phyloP scores from a whole-genome alignment of 2,797 vertebrate genomes.

The Scolopax rusticola region DNA sequence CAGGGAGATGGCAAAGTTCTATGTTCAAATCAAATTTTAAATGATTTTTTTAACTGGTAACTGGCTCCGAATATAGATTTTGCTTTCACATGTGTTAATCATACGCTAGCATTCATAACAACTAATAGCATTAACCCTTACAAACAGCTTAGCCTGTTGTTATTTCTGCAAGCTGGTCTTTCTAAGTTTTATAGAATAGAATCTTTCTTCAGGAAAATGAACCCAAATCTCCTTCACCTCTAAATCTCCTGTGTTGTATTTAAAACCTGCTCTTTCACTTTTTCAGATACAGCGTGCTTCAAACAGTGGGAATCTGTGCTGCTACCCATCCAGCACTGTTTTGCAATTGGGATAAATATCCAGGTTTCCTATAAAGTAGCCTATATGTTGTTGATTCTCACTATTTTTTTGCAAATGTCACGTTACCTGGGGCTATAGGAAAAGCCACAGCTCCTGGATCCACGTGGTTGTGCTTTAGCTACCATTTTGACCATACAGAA shows the following conservation, averaged over 20 bases:
- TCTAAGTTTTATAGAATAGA: not conserved
- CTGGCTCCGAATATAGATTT: not conserved
- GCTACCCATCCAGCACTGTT: not conserved
- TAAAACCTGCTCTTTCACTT: not conserved
- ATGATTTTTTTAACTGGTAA: not conserved
- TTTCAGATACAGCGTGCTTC: not conserved
- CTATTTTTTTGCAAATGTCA: not conserved
- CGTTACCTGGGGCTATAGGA: fast-evolving
- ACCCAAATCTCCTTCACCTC: not conserved
- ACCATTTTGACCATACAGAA: not conserved
- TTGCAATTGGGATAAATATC: not conserved
- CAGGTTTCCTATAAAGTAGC: not conserved
- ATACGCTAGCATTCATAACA: not conserved
- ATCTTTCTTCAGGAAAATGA: not conserved
- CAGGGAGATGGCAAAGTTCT: not conserved
- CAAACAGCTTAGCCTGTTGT: not conserved
- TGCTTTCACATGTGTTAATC: not conserved
- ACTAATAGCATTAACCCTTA: not conserved
- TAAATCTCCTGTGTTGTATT: not conserved
- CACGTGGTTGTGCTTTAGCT: not conserved
- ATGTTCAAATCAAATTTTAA: not conserved
- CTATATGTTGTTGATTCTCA: not conserved
- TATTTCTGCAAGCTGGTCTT: not conserved
- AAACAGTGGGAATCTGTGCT: not conserved
- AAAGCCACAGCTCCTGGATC: not conserved